Base-by-base conservation (phyloP, 2,797 vertebrate species). In the Muraenolepis orangiensis region DNA sequence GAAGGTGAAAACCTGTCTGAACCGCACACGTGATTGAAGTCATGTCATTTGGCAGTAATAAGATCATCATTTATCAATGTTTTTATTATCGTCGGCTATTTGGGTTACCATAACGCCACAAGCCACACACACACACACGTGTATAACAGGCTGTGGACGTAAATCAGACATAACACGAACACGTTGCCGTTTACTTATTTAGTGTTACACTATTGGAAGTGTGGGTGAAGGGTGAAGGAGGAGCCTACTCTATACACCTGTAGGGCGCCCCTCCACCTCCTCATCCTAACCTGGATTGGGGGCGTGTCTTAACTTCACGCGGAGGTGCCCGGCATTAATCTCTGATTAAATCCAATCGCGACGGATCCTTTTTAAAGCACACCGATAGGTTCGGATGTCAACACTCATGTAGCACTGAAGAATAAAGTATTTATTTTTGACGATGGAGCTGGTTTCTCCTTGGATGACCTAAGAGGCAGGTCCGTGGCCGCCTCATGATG, bases 401-500 rank as follows among this genome's bases (percentile, higher is more conserved):
- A 64, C 57, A 28, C n/a, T 14, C 1, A 61, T 23, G 7, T n/a
- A 18, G 20, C 2, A 11, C 23, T 5, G 57, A 64, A n/a, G n/a
- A n/a, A n/a, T n/a, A n/a, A n/a, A n/a, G n/a, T n/a, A n/a, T n/a
- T n/a, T n/a, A n/a, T n/a, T n/a, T n/a, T n/a, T n/a, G n/a, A n/a
- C n/a, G n/a, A n/a, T n/a, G 66, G 72, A 81, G 78, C 80, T 16
- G 81, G 71, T 77, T 81, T 92, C 88, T 91, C 91, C 92, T 93
- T 92, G 92, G 87, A 80, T 88, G 91, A 92, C 90, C 91, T 92
- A 85, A n/a, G 88, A 89, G 85, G n/a, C 78, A 74, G 76, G 73
- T 74, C 68, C 46, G 2, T 86, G 74, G 76, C 82, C 32, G 80
- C 93, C 93, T 85, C 94, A 95, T 91, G 91, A 98, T 98, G 97